phyloP scores from a whole-genome alignment of 2,113 vertebrate species.

The Calypte anna region DNA sequence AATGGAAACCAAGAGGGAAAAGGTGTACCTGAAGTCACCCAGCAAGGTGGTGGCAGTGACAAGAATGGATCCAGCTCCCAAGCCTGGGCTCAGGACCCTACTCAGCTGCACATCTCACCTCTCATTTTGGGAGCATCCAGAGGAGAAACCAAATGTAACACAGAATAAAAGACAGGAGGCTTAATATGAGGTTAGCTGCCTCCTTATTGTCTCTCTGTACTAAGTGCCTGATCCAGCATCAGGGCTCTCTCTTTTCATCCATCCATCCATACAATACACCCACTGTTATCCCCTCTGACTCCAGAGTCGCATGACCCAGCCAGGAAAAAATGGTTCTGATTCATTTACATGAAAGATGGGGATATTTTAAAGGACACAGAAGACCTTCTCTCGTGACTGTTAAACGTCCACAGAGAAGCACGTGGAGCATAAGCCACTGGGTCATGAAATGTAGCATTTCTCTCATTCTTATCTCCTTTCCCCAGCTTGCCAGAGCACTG shows the following conservation, averaged over 20 bases:
- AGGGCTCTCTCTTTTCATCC: constrained; percentile 29
- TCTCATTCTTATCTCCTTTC: constrained; percentile 73
- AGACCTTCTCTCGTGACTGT: constrained; percentile 34
- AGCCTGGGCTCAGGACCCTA: background rate
- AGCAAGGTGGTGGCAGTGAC: background rate
- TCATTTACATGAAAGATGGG: constrained; percentile 61
- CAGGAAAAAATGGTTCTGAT: constrained; percentile 55
- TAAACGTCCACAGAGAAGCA: constrained; percentile 49
- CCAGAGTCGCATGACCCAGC: background rate
- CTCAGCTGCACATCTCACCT: background rate
- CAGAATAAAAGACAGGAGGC: background rate
- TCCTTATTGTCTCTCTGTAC: background rate
- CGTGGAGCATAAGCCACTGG: constrained; percentile 34
- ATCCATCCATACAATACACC: constrained; percentile 19
- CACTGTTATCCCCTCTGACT: constrained; percentile 54
- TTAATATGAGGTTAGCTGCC: background rate
- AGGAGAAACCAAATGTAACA: background rate
- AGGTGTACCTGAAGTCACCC: background rate
- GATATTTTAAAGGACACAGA: constrained; percentile 56
- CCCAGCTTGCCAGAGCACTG: constrained; percentile 64
- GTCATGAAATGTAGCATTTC: constrained; percentile 61
- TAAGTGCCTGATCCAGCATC: background rate
- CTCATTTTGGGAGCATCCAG: background rate
- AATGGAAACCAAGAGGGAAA: background rate
- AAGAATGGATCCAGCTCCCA: background rate